These are phyloP conservation scores for Clarias batrachus DNA, from an alignment of 2,113 vertebrate species.

Conservation along the genomic window DNA sequence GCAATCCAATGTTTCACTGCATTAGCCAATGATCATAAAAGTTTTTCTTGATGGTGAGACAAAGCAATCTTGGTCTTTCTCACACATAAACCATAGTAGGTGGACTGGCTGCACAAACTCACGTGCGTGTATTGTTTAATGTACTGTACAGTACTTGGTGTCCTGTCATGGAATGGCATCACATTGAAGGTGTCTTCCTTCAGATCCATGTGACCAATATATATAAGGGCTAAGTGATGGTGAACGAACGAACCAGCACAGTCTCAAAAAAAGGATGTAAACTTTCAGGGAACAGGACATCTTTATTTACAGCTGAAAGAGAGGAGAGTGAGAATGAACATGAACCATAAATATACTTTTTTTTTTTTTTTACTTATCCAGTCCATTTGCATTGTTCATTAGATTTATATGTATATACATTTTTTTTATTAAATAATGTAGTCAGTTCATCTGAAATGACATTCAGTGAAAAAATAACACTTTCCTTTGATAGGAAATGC, in stretches of 20 bases:
- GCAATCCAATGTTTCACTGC: too few relatives aligned
- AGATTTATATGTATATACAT: neutral
- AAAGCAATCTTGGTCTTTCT: neutral
- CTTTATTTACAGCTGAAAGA: neutral
- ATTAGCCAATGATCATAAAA: neutral
- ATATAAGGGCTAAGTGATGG: neutral
- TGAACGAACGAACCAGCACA: neutral
- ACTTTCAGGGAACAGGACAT: neutral
- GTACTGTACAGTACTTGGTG: too few relatives aligned
- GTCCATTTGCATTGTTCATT: neutral
- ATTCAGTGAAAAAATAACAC: neutral
- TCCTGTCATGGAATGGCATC: neutral
- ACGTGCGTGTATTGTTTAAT: neutral
- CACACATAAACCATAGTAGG: neutral
- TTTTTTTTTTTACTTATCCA: neutral
- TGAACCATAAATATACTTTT: neutral
- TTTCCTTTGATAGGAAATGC: neutral
- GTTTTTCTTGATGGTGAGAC: neutral
- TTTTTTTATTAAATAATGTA: neutral
- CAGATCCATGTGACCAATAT: neutral
- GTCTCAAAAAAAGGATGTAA: neutral
- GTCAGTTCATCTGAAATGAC: neutral
- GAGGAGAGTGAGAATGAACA: neutral
- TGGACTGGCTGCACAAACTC: neutral
- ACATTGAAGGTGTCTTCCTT: neutral